A percentile compares a stretch with the other conserved stretches of the same genome.
Conservation (phyloP, 2,888 invertebrate species). For the Ennomos quercinarius region DNA sequence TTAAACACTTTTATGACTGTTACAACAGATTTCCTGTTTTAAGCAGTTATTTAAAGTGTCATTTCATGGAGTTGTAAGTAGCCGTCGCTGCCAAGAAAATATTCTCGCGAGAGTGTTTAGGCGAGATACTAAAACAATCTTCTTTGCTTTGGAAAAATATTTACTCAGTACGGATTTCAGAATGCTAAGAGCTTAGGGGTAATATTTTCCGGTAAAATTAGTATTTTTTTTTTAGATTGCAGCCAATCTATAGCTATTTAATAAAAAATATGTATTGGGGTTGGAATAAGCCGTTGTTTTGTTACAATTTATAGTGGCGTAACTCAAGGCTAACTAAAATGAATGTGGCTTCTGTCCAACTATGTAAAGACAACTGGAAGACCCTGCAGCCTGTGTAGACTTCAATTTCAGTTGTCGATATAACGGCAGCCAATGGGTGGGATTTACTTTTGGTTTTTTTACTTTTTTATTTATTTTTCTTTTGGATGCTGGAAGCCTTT, state of each 20-base stretch:
- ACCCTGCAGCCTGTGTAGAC: constrained; percentile 3
- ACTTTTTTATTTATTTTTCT: too few relatives aligned
- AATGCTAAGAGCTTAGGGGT: too few relatives aligned
- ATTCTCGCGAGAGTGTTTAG: constrained; percentile 20
- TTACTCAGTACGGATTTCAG: too few relatives aligned
- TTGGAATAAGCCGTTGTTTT: too few relatives aligned
- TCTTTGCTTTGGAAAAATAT: not conserved
- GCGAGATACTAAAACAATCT: constrained; percentile 17
- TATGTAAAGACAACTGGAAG: constrained; percentile 10
- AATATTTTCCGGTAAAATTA: too few relatives aligned
- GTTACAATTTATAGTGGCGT: constrained; percentile 8
- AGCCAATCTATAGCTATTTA: too few relatives aligned
- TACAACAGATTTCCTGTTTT: constrained; percentile 25
- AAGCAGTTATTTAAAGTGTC: constrained; percentile 30
- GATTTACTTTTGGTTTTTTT: constrained; percentile 4
- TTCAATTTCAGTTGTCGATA: constrained; percentile 18
- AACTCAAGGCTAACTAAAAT: constrained; percentile 20
- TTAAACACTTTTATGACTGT: constrained; percentile 18
- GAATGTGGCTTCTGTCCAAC: constrained; percentile 21
- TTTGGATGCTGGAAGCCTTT: not conserved
- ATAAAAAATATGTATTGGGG: too few relatives aligned
- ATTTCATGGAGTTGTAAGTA: constrained; percentile 27
- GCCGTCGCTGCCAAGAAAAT: constrained; percentile 27
- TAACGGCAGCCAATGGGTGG: not conserved
- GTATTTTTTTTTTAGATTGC: not conserved